Evolutionary conservation across 2,888 invertebrate species (phyloP).

Genomic region (Mantis religiosa): DNA sequence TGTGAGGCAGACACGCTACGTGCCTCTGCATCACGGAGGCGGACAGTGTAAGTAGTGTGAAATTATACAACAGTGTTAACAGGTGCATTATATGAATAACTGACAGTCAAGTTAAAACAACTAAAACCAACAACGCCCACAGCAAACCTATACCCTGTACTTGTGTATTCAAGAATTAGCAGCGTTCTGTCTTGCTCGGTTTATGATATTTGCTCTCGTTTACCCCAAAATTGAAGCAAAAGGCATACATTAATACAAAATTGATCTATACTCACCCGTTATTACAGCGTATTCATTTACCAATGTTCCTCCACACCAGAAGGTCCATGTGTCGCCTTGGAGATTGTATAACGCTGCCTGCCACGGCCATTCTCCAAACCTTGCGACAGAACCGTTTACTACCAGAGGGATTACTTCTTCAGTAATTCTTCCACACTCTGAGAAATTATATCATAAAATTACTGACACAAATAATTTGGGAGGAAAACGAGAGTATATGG

Average conservation of each 20-base stretch:
- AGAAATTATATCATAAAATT: neutral
- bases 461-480: neutral
- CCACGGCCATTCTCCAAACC: conserved; percentile 48
- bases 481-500: neutral
- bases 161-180: too few species aligned
- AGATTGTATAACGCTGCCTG: conserved; percentile 52
- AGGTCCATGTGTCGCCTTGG: conserved; percentile 44
- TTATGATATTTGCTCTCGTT: neutral
- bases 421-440: conserved; percentile 27
- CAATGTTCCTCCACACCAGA: conserved; percentile 55
- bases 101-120: too few species aligned
- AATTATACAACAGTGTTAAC: too few species aligned
- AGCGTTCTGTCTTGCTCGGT: too few species aligned
- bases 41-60: too few species aligned
- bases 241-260: neutral
- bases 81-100: too few species aligned
- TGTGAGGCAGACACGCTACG: too few species aligned
- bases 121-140: too few species aligned
- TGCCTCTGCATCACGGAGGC: too few species aligned
- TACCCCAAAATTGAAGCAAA: neutral
- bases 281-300: conserved; percentile 46
- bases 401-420: conserved; percentile 27
- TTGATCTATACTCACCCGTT: conserved; percentile 36
- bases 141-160: too few species aligned
- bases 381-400: conserved; percentile 22